Evolutionary conservation across 1,140 invertebrate genomes (phyloP).

Genomic region (Drosophila trapezifrons): DNA sequence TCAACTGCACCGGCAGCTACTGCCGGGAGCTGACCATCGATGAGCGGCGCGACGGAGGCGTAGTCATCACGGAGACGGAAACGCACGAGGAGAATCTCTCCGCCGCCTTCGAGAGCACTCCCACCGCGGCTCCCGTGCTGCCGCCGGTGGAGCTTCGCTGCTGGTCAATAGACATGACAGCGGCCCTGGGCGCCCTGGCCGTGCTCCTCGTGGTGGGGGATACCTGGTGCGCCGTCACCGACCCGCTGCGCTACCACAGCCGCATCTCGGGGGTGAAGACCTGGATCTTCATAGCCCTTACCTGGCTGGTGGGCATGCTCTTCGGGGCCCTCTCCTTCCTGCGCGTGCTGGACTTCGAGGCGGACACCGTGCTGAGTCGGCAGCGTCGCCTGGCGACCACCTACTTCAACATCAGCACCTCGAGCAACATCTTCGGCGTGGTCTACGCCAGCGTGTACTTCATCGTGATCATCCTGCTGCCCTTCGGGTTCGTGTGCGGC

Average conservation of each 20-base stretch:
- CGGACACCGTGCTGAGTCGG: slow-evolving; percentile 61
- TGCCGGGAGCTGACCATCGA: slow-evolving; percentile 78
- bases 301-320: slow-evolving; percentile 87
- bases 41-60: slow-evolving; percentile 62
- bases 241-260: slow-evolving; percentile 92
- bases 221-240: slow-evolving; percentile 94
- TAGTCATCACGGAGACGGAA: slow-evolving; percentile 76
- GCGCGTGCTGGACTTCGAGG: slow-evolving; percentile 74
- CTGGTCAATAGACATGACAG: slow-evolving; percentile 82
- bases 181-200: slow-evolving; percentile 86
- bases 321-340: slow-evolving; percentile 86
- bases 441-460: slow-evolving; percentile 85
- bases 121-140: slow-evolving; percentile 21
- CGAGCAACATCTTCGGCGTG: slow-evolving; percentile 75
- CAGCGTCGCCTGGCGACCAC: slow-evolving; percentile 62
- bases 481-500: slow-evolving; percentile 88
- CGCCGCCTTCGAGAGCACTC: slow-evolving; percentile 28
- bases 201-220: slow-evolving; percentile 93
- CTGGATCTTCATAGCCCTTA: slow-evolving; percentile 87
- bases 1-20: slow-evolving; percentile 74
- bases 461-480: slow-evolving; percentile 87
- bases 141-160: slow-evolving; percentile 68
- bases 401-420: slow-evolving; percentile 65
- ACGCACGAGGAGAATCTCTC: slow-evolving; percentile 75
- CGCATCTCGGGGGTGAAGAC: slow-evolving; percentile 90